Percentiles rank a stretch among this genome's conserved stretches.
These are phyloP conservation scores for Gobio gobio DNA, from an alignment of 2,113 vertebrate species.

Conservation along the genomic window DNA sequence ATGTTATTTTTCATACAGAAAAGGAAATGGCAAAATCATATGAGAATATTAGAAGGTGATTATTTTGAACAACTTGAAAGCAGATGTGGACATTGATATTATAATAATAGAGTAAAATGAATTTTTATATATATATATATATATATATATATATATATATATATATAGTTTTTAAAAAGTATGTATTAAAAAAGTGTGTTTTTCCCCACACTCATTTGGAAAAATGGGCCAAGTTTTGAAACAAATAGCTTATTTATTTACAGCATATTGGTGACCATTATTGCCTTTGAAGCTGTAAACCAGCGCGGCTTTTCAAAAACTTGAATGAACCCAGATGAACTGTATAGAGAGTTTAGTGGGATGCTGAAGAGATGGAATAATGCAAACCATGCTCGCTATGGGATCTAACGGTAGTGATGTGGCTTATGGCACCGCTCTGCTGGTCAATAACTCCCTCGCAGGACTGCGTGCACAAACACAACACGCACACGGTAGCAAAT, in stretches of 20 bases:
- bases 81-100: background rate
- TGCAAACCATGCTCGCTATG: constrained; percentile 66
- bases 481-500: constrained; percentile 59
- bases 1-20: constrained; percentile 51
- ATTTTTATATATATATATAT: too few species aligned
- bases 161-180: too few species aligned
- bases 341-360: constrained; percentile 3
- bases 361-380: constrained; percentile 47
- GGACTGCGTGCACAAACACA: constrained; percentile 68
- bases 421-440: constrained; percentile 59
- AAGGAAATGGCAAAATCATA: constrained; percentile 27
- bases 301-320: constrained; percentile 19
- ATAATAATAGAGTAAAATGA: background rate
- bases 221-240: background rate
- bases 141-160: too few species aligned
- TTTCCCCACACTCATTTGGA: background rate
- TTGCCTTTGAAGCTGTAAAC: background rate
- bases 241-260: constrained; percentile 3
- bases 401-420: constrained; percentile 64
- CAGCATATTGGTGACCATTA: background rate
- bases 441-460: constrained; percentile 61
- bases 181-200: constrained; percentile 34
- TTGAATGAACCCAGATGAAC: constrained; percentile 5
- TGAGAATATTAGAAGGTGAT: constrained; percentile 31
- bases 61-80: background rate